Base-by-base conservation (phyloP, 2,888 invertebrate species). In the Coelinius sp. region DNA sequence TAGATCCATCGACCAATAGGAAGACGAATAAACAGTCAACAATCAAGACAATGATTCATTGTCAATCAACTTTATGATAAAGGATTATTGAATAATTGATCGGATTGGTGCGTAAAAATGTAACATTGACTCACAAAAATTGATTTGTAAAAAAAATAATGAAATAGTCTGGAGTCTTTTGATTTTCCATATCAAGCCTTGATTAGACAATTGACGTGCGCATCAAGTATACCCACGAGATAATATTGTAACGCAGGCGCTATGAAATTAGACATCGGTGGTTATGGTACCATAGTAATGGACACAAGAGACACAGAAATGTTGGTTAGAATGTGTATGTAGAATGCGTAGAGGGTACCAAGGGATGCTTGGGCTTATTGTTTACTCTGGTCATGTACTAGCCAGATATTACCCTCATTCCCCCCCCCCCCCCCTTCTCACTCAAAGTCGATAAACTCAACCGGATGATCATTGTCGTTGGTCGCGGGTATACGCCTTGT, bases 391-490 rank as follows among this genome's bases (percentile, higher is more conserved):
- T 72, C 68, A 72, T 72, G 72, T 68, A 72, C 46, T 68, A 41
- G 72, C 64, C 59, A 72, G 68, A 72, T 72, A 72, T 72, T 63
- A 68, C 56, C 63, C 63, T n/a, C 63, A 52, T 49, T 52, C 31
- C 38, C 64, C 38, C 41, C 62, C 62, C 38, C n/a, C 24, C 24
- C 12, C 24, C 24, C 24, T 1, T 52, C 52, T 12, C 10, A 20
- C 49, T 24, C 56, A 7, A 68, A 72, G 72, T 72, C 72, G 72
- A 72, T 72, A 72, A 72, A 72, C 72, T 72, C 70, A 46, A 66
- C 70, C 66, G 72, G 68, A 72, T 72, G 72, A 72, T 72, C 72
- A 72, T 72, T 71, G 71, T 71, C 59, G 63, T 71, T 31, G 38
- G 52, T 52, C 31, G 52, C 52, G 46, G 67, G 38, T n/a, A 8